Conservation (phyloP, 2,113 vertebrate genomes). For the Blennius ocellaris region DNA sequence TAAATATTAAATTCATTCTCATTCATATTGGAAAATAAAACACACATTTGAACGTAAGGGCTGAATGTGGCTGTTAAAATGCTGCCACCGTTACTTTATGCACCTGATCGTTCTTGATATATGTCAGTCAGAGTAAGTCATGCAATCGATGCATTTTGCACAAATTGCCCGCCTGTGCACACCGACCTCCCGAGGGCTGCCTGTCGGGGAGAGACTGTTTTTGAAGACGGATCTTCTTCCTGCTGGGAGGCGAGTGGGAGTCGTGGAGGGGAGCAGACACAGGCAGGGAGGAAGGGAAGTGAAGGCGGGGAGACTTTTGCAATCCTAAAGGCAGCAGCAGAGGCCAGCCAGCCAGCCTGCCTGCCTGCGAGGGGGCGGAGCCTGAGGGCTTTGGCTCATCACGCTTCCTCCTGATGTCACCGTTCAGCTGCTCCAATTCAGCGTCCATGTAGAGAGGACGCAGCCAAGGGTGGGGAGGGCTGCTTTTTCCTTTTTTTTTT, state of each 20-base stretch:
- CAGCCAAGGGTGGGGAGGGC: constrained; percentile 27
- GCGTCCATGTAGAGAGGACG: constrained; percentile 43
- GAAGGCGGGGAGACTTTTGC: constrained; percentile 37
- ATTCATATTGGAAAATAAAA: too few species aligned
- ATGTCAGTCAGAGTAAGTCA: not conserved
- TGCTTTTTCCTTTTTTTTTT: not conserved
- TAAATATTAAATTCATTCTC: too few species aligned
- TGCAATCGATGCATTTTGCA: not conserved
- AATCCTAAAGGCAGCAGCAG: constrained; percentile 35
- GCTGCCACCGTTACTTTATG: not conserved
- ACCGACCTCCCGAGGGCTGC: constrained; percentile 12
- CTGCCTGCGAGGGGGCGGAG: constrained; percentile 51
- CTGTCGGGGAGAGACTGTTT: constrained; percentile 28
- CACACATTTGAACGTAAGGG: too few species aligned
- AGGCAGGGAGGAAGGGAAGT: constrained; percentile 24
- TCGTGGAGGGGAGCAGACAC: constrained; percentile 47
- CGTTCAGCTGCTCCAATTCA: constrained; percentile 77
- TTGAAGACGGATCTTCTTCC: constrained; percentile 51
- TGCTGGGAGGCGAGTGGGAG: constrained; percentile 59
- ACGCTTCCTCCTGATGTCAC: constrained; percentile 70
- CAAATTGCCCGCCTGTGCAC: constrained; percentile 1
- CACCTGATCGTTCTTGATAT: too few species aligned
- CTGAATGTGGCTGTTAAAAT: not conserved
- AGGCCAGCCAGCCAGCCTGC: constrained; percentile 16
- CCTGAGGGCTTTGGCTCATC: constrained; percentile 54